Evolutionary conservation across 2,797 vertebrate genomes (phyloP).

Genomic region (Pantherophis alleghaniensis): DNA sequence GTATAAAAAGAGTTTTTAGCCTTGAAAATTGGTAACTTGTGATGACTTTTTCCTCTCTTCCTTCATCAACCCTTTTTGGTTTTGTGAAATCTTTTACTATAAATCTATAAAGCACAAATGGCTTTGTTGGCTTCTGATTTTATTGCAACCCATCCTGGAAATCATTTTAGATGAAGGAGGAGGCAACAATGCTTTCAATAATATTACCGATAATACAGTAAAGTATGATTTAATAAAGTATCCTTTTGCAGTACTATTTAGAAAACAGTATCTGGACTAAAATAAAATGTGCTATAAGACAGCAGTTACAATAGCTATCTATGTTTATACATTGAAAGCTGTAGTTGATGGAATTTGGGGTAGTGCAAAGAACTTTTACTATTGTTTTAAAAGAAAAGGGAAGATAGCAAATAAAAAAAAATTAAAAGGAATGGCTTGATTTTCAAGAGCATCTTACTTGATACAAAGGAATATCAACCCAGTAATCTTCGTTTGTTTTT

Average conservation of each 20-base stretch:
- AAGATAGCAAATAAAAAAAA: conserved; percentile 1
- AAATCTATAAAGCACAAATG: neutral
- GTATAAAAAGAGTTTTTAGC: neutral
- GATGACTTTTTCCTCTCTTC: neutral
- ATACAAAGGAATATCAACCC: conserved; percentile 7
- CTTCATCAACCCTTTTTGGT: neutral
- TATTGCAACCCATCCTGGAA: neutral
- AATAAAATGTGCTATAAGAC: conserved; percentile 33
- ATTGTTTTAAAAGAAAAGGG: neutral
- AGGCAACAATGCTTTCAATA: neutral
- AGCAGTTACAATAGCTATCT: conserved; percentile 30
- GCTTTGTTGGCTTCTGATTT: conserved; percentile 8
- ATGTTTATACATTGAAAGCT: conserved; percentile 50
- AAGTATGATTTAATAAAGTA: conserved; percentile 8
- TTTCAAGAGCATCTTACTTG: neutral
- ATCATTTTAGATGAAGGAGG: neutral
- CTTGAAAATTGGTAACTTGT: neutral
- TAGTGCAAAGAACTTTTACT: conserved; percentile 27
- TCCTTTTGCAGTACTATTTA: conserved; percentile 37
- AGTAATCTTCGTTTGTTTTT: conserved; percentile 21
- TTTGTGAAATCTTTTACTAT: neutral
- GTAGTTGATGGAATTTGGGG: conserved; percentile 46
- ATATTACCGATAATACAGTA: neutral
- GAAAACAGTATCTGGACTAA: conserved; percentile 41
- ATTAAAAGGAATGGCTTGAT: neutral